Percentiles rank a stretch among this genome's conserved stretches.
phyloP scores from a whole-genome alignment of 2,113 vertebrate genomes.

The Pluvianellus socialis region DNA sequence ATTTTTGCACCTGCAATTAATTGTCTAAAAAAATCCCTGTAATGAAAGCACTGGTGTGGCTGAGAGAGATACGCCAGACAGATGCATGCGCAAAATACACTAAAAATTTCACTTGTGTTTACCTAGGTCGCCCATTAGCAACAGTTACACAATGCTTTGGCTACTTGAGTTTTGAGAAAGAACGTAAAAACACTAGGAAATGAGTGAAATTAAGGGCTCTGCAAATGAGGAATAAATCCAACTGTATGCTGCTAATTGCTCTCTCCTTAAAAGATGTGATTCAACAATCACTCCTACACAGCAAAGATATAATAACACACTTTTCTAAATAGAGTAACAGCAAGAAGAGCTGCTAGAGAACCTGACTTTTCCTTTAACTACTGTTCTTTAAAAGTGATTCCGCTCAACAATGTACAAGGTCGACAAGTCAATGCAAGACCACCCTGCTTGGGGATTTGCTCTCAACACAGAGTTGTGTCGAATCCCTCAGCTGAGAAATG shows the following conservation, averaged over 20 bases:
- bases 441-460: constrained; percentile 78
- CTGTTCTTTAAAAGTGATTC: constrained; percentile 80
- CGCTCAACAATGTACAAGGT: constrained; percentile 75
- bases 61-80: background rate
- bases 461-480: constrained; percentile 67
- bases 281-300: background rate
- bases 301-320: background rate
- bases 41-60: background rate
- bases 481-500: constrained; percentile 84
- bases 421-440: constrained; percentile 79
- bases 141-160: background rate
- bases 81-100: background rate
- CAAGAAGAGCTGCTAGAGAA: constrained; percentile 42
- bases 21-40: background rate
- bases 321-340: background rate
- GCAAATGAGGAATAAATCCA: constrained; percentile 2
- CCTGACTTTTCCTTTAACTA: constrained; percentile 73
- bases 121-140: background rate
- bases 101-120: constrained; percentile 1
- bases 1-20: constrained; percentile 24
- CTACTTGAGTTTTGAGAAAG: background rate
- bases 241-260: background rate
- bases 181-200: background rate
- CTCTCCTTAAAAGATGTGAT: background rate
- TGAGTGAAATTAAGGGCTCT: background rate